phyloP scores from a whole-genome alignment of 2,113 vertebrate genomes.

The Taxidea taxus region DNA sequence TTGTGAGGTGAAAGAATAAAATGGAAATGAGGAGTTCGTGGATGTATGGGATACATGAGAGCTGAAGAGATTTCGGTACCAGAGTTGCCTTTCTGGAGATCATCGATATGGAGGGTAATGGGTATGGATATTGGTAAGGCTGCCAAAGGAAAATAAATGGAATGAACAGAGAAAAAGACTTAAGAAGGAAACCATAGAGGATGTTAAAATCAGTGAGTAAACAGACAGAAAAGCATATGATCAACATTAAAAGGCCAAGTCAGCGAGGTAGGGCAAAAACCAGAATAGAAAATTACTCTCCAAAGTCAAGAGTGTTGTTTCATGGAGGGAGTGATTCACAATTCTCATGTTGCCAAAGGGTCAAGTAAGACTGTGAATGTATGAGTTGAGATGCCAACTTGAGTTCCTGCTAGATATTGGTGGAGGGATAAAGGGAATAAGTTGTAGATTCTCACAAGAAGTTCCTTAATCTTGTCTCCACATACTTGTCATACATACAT shows the following conservation, averaged over 20 bases:
- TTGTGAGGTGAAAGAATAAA: neutral
- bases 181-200: neutral
- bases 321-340: neutral
- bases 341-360: neutral
- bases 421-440: neutral
- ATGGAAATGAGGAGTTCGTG: neutral
- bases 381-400: neutral
- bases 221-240: neutral
- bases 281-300: neutral
- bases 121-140: neutral
- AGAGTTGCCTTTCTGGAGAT: neutral
- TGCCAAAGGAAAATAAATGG: neutral
- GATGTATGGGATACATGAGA: neutral
- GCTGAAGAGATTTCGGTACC: neutral
- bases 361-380: neutral
- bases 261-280: neutral
- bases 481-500: neutral
- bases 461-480: neutral
- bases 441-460: neutral
- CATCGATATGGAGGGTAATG: neutral
- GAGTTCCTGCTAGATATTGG: neutral
- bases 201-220: neutral
- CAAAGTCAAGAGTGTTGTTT: neutral
- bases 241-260: neutral
- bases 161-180: neutral